These are phyloP conservation scores for Pinna nobilis DNA, from an alignment of 1,140 invertebrate species.

Conservation along the genomic window DNA sequence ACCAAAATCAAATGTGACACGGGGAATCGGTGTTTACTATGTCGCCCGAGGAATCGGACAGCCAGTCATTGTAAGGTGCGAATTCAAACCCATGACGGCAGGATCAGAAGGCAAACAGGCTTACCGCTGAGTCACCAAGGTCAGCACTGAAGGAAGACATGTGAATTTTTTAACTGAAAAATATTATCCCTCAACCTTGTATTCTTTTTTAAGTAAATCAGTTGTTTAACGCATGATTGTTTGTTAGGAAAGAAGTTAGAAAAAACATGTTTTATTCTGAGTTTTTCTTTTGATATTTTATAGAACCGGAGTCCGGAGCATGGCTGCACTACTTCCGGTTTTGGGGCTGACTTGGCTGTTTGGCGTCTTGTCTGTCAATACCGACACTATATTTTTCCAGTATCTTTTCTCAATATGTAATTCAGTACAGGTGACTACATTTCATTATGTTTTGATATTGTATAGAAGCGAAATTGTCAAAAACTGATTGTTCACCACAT, in stretches of 20 bases:
- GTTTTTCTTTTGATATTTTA: not conserved
- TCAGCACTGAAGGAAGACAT: too few species aligned
- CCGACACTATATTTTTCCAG: slow-evolving; percentile 58
- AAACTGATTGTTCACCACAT: too few species aligned
- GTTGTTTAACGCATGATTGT: not conserved
- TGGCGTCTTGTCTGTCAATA: slow-evolving; percentile 63
- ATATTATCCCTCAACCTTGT: not conserved
- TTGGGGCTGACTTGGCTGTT: slow-evolving; percentile 65
- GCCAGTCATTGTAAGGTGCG: too few species aligned
- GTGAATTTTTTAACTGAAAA: not conserved
- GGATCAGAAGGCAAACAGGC: too few species aligned
- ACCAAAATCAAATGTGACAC: too few species aligned
- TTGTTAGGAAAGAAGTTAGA: not conserved
- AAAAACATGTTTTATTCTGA: not conserved
- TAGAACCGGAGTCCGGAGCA: slow-evolving; percentile 53
- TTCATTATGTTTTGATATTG: not conserved
- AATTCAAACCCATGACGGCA: too few species aligned
- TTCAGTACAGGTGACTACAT: slow-evolving; percentile 58
- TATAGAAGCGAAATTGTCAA: too few species aligned
- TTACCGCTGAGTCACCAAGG: too few species aligned
- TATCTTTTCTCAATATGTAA: slow-evolving; percentile 65
- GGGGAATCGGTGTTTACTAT: too few species aligned
- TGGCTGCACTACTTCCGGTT: slow-evolving; percentile 55
- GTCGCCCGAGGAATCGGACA: too few species aligned
- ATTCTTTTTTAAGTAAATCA: not conserved